Evolutionary conservation across 23 tunicate genomes (phyloP).

Genomic region (Styela clava): DNA sequence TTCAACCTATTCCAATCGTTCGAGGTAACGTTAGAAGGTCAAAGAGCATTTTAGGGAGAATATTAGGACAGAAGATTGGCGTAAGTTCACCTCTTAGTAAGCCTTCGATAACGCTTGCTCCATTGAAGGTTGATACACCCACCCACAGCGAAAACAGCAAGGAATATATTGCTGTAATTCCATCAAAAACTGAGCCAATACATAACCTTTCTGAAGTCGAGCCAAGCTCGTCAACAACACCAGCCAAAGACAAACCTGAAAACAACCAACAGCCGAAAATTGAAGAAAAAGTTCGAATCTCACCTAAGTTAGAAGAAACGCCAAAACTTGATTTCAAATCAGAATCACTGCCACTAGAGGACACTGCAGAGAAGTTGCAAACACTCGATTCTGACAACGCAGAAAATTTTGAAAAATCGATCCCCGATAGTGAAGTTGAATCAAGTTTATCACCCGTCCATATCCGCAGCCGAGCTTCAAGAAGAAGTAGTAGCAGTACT

Average conservation of each 20-base stretch:
- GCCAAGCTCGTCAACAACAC: background rate
- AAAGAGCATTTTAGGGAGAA: slow-evolving; percentile 55
- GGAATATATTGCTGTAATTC: no score
- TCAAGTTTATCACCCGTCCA: background rate
- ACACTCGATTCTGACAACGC: background rate
- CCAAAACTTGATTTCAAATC: background rate
- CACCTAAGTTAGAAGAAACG: background rate
- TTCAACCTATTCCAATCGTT: slow-evolving; percentile 44
- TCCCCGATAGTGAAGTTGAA: background rate
- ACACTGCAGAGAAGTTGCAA: background rate
- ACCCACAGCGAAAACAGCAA: background rate
- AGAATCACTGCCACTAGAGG: background rate
- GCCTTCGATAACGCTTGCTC: background rate
- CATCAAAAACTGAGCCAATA: background rate
- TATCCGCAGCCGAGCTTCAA: background rate
- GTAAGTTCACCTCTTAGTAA: slow-evolving; percentile 26
- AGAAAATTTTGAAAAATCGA: background rate
- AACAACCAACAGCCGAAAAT: background rate
- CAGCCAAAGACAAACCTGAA: background rate
- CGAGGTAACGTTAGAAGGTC: slow-evolving; percentile 74
- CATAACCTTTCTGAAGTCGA: background rate
- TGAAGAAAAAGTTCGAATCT: background rate
- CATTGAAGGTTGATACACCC: background rate
- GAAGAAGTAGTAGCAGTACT: background rate
- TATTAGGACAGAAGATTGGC: slow-evolving; percentile 61